Percentiles rank a stretch among this genome's conserved stretches.
Evolutionary conservation across 2,888 invertebrate species (phyloP).

Genomic region (Isotomurus palustris): DNA sequence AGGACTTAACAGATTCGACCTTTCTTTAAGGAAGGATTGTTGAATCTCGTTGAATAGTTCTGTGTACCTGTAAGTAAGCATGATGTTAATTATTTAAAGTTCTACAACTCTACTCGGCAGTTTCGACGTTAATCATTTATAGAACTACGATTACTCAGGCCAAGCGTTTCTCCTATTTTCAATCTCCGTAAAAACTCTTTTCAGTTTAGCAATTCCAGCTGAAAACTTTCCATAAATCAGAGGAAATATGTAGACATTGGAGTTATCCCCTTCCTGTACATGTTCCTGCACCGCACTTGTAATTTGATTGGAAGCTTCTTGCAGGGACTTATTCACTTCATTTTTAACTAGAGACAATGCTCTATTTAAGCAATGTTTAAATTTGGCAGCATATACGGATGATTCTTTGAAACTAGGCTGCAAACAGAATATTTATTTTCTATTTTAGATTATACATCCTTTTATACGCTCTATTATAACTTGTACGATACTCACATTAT

Average conservation of each 20-base stretch:
- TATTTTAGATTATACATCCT: background rate
- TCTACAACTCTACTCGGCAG: conserved; percentile 10
- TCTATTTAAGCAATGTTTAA: conserved; percentile 75
- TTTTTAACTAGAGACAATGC: conserved; percentile 74
- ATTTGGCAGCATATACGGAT: conserved; percentile 72
- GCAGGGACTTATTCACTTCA: conserved; percentile 70
- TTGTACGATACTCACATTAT: conserved; percentile 61
- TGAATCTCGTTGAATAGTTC: conserved; percentile 73
- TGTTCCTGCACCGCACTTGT: conserved; percentile 51
- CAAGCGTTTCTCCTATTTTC: conserved; percentile 70
- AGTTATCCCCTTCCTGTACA: conserved; percentile 50
- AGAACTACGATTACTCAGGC: conserved; percentile 58
- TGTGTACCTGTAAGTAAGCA: conserved; percentile 57
- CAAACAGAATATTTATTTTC: conserved; percentile 7
- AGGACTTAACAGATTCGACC: conserved; percentile 64
- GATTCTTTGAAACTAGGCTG: conserved; percentile 78
- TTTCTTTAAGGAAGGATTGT: conserved; percentile 71
- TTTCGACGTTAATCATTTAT: conserved; percentile 2
- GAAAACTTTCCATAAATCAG: conserved; percentile 91
- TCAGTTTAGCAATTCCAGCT: conserved; percentile 80
- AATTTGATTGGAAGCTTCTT: conserved; percentile 73
- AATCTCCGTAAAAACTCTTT: conserved; percentile 72
- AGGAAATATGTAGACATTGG: conserved; percentile 58
- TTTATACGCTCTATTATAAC: background rate
- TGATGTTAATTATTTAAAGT: background rate